Percentiles rank a stretch among this genome's conserved stretches.
These are phyloP conservation scores for Biston betularia DNA, from an alignment of 2,888 invertebrate genomes.

Conservation along the genomic window DNA sequence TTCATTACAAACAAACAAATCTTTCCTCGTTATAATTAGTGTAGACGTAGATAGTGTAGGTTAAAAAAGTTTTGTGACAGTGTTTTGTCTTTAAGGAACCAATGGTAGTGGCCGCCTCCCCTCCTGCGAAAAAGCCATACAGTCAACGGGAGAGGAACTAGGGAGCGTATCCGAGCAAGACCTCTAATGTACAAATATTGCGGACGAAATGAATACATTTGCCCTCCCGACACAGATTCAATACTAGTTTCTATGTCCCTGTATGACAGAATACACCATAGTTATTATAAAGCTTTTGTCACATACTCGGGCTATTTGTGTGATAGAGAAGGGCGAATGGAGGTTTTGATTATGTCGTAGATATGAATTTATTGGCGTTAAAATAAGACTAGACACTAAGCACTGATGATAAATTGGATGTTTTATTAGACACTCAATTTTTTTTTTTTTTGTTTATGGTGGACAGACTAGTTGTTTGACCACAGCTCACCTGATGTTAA, in stretches of 20 bases:
- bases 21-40: too few relatives aligned
- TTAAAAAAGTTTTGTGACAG: too few relatives aligned
- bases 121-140: constrained; percentile 63
- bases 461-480: too few relatives aligned
- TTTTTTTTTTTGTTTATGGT: too few relatives aligned
- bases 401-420: constrained; percentile 58
- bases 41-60: not conserved
- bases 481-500: too few relatives aligned
- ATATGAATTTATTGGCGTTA: constrained; percentile 75
- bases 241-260: constrained; percentile 24
- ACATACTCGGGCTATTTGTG: constrained; percentile 32
- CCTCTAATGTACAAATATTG: constrained; percentile 87
- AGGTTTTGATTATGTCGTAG: constrained; percentile 80
- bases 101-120: constrained; percentile 60
- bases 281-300: constrained; percentile 28
- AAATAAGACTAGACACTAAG: constrained; percentile 61
- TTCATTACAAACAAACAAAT: too few relatives aligned
- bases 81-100: constrained; percentile 1
- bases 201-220: constrained; percentile 85
- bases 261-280: constrained; percentile 24
- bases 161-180: constrained; percentile 81
- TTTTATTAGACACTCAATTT: constrained; percentile 57
- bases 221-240: constrained; percentile 51
- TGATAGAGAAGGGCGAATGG: constrained; percentile 56
- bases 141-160: constrained; percentile 63